phyloP scores from a whole-genome alignment of 1,140 invertebrate species.

The Anoplophora glabripennis region DNA sequence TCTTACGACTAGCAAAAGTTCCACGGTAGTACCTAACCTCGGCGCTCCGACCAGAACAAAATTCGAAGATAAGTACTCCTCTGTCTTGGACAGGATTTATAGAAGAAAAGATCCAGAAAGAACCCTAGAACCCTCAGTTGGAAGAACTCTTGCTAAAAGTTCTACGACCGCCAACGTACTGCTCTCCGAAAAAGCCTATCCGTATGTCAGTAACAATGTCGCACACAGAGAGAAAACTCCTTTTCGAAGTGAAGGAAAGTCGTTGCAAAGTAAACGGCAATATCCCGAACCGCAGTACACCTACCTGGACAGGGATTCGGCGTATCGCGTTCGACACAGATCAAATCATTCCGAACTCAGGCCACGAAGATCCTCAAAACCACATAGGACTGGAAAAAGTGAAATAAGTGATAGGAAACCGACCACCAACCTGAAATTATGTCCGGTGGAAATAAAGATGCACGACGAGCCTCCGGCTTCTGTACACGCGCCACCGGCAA shows the following conservation, averaged over 20 bases:
- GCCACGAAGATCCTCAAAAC: conserved; percentile 47
- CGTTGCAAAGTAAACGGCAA: conserved; percentile 26
- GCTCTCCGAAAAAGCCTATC: conserved; percentile 67
- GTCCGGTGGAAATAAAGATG: conserved; percentile 51
- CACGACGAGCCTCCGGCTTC: conserved; percentile 16
- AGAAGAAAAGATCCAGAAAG: conserved; percentile 62
- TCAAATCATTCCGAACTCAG: conserved; percentile 47
- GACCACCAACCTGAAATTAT: conserved; percentile 47
- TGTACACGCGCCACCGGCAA: background rate
- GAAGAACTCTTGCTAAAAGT: conserved; percentile 51
- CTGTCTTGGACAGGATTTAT: conserved; percentile 66
- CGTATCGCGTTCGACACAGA: conserved; percentile 38
- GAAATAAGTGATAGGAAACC: conserved; percentile 45
- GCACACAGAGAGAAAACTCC: conserved; percentile 58
- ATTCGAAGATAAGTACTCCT: conserved; percentile 72
- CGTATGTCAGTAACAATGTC: conserved; percentile 50
- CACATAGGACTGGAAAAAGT: conserved; percentile 54
- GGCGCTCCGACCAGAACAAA: conserved; percentile 57
- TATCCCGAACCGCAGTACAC: conserved; percentile 42
- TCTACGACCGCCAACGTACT: conserved; percentile 59
- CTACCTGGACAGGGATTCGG: conserved; percentile 40
- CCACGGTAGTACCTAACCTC: conserved; percentile 44
- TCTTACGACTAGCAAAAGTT: conserved; percentile 47
- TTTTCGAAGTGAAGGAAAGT: conserved; percentile 47
- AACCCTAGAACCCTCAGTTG: conserved; percentile 59